A percentile compares a stretch with the other conserved stretches of the same genome.
Evolutionary conservation across 2,113 vertebrate genomes (phyloP).

Genomic region (Hassar affinis): DNA sequence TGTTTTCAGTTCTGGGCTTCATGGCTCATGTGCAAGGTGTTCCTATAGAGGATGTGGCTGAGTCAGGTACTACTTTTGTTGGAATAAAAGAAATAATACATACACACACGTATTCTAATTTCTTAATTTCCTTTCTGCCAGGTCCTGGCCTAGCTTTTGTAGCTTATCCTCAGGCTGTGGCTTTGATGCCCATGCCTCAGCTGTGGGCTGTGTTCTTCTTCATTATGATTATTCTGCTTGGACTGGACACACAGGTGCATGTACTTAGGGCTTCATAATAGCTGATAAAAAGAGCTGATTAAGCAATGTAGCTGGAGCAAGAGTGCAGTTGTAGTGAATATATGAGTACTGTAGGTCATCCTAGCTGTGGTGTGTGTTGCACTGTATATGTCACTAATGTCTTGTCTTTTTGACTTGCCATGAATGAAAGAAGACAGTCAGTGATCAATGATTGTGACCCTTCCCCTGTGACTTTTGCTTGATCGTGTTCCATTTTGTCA

Average conservation of each 20-base stretch:
- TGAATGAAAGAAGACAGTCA: not conserved
- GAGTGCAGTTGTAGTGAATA: not conserved
- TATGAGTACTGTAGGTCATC: too few species aligned
- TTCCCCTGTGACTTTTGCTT: not conserved
- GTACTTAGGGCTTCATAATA: not conserved
- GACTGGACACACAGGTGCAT: conserved; percentile 71
- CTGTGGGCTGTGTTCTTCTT: conserved; percentile 75
- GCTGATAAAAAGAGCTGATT: not conserved
- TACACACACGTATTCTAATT: too few species aligned
- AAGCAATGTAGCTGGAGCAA: not conserved
- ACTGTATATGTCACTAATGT: too few species aligned
- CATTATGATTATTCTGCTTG: conserved; percentile 73
- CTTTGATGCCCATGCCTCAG: conserved; percentile 76
- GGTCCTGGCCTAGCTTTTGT: conserved; percentile 75
- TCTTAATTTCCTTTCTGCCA: conserved; percentile 40
- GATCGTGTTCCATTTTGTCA: not conserved
- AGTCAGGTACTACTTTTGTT: conserved; percentile 67
- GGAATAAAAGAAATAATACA: not conserved
- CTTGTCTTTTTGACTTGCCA: not conserved
- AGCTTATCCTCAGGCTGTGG: conserved; percentile 73
- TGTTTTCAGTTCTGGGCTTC: conserved; percentile 77
- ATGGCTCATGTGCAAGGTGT: conserved; percentile 73
- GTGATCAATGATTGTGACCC: not conserved
- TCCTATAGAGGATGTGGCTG: conserved; percentile 70
- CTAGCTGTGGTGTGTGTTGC: too few species aligned